These are phyloP conservation scores for Conopomorpha cramerella DNA, from an alignment of 1,140 invertebrate genomes.

Conservation along the genomic window DNA sequence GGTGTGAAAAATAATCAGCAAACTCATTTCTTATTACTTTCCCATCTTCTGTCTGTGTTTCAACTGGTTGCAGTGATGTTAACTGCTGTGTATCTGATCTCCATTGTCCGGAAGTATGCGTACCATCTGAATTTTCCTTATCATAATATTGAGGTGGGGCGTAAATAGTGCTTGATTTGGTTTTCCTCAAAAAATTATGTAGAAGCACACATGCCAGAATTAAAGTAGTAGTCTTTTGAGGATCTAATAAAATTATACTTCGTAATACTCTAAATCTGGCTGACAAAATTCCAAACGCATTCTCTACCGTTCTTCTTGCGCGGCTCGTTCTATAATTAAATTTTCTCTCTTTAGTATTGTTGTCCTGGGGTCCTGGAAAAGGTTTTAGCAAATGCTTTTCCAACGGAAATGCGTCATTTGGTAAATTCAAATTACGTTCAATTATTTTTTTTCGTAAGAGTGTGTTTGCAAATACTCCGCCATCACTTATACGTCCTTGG, in stretches of 20 bases:
- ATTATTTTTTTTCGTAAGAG: no score
- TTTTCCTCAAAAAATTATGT: conserved; percentile 9
- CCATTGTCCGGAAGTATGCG: neutral
- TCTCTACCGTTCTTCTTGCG: conserved; percentile 29
- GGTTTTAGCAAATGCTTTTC: no score
- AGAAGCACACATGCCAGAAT: conserved; percentile 12
- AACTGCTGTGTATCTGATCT: conserved; percentile 7
- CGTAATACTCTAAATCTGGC: conserved; percentile 35
- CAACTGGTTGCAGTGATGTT: conserved; percentile 10
- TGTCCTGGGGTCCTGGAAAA: no score
- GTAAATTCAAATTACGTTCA: no score
- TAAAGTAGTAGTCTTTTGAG: conserved; percentile 14
- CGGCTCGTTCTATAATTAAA: conserved; percentile 45
- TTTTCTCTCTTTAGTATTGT: conserved; percentile 11
- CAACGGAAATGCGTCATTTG: no score
- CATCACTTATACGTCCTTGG: no score
- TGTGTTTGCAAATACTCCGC: no score
- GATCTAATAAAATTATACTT: conserved; percentile 20
- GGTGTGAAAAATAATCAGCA: conserved; percentile 11
- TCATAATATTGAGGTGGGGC: neutral
- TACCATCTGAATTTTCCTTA: neutral
- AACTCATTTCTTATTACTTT: conserved; percentile 15
- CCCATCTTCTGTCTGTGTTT: conserved; percentile 11
- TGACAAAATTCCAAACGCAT: conserved; percentile 49
- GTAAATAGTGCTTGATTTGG: neutral